These are phyloP conservation scores for Prenolepis imparis DNA, from an alignment of 2,888 invertebrate genomes.

Conservation along the genomic window DNA sequence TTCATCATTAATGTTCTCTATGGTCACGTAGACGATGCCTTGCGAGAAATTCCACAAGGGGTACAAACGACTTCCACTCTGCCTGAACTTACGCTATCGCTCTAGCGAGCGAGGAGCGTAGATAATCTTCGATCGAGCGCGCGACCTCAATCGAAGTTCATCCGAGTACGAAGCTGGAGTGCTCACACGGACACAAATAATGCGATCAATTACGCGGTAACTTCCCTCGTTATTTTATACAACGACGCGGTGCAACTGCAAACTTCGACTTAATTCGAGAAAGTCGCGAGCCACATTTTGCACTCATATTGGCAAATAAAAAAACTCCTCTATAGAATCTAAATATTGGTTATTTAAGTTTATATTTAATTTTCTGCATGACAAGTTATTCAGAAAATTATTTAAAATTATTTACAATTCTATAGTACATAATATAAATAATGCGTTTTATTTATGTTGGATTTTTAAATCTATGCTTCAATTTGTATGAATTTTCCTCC, in stretches of 20 bases:
- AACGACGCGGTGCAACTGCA: not conserved
- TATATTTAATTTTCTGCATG: not conserved
- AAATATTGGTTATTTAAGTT: not conserved
- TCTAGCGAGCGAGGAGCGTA: slow-evolving; percentile 45
- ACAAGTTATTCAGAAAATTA: not conserved
- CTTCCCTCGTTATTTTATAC: slow-evolving; percentile 48
- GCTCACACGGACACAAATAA: slow-evolving; percentile 56
- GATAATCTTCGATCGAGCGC: slow-evolving; percentile 70
- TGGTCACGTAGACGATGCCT: slow-evolving; percentile 57
- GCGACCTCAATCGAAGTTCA: slow-evolving; percentile 72
- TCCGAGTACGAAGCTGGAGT: slow-evolving; percentile 50
- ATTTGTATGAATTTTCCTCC: not conserved
- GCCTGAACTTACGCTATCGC: slow-evolving; percentile 56
- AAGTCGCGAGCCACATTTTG: not conserved
- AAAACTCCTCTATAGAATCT: not conserved
- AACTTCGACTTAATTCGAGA: slow-evolving; percentile 4
- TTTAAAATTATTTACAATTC: not conserved
- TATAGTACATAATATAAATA: not conserved
- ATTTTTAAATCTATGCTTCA: not conserved
- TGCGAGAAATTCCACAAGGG: slow-evolving; percentile 62
- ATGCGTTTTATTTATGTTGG: not conserved
- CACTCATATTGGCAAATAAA: not conserved
- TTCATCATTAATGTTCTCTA: slow-evolving; percentile 64
- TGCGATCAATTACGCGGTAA: slow-evolving; percentile 53
- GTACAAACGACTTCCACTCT: slow-evolving; percentile 65